Evolutionary conservation across 2,888 invertebrate genomes (phyloP), one percentile per base, ranked within the genome.

Genomic region (Meteorus colon): DNA sequence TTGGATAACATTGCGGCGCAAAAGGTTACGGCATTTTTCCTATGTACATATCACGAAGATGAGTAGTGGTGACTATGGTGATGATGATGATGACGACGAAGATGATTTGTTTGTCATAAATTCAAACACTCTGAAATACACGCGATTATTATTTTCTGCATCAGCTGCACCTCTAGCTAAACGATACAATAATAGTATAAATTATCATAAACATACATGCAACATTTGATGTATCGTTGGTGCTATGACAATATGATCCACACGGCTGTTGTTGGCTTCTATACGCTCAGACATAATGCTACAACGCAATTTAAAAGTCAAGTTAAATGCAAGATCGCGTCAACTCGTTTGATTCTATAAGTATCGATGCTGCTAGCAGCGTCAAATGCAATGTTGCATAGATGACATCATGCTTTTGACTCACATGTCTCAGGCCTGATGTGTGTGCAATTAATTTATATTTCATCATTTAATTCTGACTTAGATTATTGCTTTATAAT

Each of bases 381-480:
- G 63, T 70, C 37, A 41, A 41, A 60, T 29, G 41, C 45, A 65
- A 69, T 69, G 48, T 27, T 51, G 81, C 78, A 77, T 80, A 80
- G 80, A 78, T 77, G 79, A 79, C 65, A 65, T 65, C 65, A 65
- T 65, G 37, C 8, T n/a, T 62, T 31, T 62, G 6, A 55, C 19
- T 55, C 55, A 48, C 24, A 16, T 14, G 62, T 62, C 12, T 31
- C 16, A 3, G 12, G 16, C 37, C n/a, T 41, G n/a, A 41, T 34
- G 19, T 65, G n/a, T 16, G 65, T 41, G 37, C n/a, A n/a, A 41
- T 41, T 19, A 19, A n/a, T 24, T n/a, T 41, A 19, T 1, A 8
- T 65, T 65, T 65, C 65, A 65, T 65, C 65, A 34, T 65, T 34
- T 3, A 31, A 8, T 55, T 24, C 55, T 55, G 8, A 8, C 55